A percentile compares a stretch with the other conserved stretches of the same genome.
These are phyloP conservation scores for Drosophila sordidapex DNA, from an alignment of 2,888 invertebrate genomes.

Conservation along the genomic window DNA sequence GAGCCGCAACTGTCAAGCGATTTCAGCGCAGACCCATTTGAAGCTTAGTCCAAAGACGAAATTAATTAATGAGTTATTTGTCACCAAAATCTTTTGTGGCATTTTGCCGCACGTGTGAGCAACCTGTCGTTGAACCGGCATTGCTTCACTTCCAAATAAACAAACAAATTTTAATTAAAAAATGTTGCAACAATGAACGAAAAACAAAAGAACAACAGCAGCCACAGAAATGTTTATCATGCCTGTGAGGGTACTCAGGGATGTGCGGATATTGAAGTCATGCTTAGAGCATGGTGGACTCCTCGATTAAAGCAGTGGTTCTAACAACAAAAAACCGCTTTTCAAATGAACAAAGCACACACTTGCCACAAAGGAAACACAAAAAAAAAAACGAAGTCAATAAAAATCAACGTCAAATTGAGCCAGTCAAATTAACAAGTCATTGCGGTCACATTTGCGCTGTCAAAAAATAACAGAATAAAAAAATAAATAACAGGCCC, in stretches of 20 bases:
- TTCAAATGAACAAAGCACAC: slow-evolving; percentile 19
- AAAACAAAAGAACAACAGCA: slow-evolving; percentile 17
- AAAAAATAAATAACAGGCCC: slow-evolving; percentile 12
- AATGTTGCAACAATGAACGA: slow-evolving; percentile 28
- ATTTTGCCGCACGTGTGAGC: slow-evolving; percentile 45
- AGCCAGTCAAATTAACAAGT: slow-evolving; percentile 60
- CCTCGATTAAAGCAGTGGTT: slow-evolving; percentile 13
- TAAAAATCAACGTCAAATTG: slow-evolving; percentile 55
- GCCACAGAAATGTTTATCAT: slow-evolving; percentile 29
- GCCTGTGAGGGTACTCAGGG: neutral
- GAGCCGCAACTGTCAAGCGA: slow-evolving; percentile 9
- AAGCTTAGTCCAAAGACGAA: slow-evolving; percentile 34
- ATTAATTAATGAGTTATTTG: slow-evolving; percentile 52
- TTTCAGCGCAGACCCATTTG: neutral
- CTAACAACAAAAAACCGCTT: neutral
- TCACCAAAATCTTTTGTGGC: slow-evolving; percentile 32
- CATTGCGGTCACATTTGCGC: slow-evolving; percentile 56
- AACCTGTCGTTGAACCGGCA: slow-evolving; percentile 36
- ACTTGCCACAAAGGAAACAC: neutral
- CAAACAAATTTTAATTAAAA: slow-evolving; percentile 49
- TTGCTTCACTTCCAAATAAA: slow-evolving; percentile 28
- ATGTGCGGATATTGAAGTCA: neutral
- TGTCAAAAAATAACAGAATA: slow-evolving; percentile 29
- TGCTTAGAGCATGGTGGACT: neutral
- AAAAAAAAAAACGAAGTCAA: slow-evolving; percentile 21